These are phyloP conservation scores for Acanthochromis polyacanthus DNA, from an alignment of 2,113 vertebrate species.

Conservation along the genomic window DNA sequence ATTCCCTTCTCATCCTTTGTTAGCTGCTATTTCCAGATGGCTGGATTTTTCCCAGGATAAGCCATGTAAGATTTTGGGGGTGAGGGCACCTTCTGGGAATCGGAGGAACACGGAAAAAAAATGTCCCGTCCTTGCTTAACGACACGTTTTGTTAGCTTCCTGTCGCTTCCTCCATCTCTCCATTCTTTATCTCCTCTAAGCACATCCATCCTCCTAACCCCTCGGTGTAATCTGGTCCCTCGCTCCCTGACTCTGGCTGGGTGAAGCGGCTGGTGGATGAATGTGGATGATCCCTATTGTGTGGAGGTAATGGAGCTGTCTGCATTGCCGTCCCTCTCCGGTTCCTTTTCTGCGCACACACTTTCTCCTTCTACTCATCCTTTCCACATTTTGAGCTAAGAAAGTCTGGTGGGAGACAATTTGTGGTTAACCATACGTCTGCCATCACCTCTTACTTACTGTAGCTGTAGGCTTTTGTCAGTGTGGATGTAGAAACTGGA, in stretches of 20 bases:
- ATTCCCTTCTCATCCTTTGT: constrained; percentile 66
- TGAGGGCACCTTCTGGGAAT: constrained; percentile 50
- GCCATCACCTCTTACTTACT: constrained; percentile 11
- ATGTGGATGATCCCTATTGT: constrained; percentile 73
- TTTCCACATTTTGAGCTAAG: constrained; percentile 17
- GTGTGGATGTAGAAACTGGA: constrained; percentile 5
- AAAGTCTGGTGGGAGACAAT: constrained; percentile 16
- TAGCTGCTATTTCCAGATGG: constrained; percentile 60
- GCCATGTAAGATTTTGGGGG: constrained; percentile 54
- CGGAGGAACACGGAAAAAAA: constrained; percentile 7
- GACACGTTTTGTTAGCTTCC: constrained; percentile 45
- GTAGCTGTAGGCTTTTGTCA: constrained; percentile 8
- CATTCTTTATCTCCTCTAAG: constrained; percentile 52
- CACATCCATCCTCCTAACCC: constrained; percentile 58
- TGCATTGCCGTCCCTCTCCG: constrained; percentile 29
- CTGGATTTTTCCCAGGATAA: constrained; percentile 60
- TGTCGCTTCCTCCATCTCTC: constrained; percentile 35
- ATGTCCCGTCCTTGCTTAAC: constrained; percentile 26
- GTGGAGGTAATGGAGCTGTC: constrained; percentile 74
- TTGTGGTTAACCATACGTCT: constrained; percentile 2
- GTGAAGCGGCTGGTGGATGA: constrained; percentile 54
- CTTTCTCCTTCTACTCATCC: constrained; percentile 42
- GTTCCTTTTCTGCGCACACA: background rate
- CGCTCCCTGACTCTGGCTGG: constrained; percentile 48
- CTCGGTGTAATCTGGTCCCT: constrained; percentile 57